A percentile compares a stretch with the other conserved stretches of the same genome.
Conservation (phyloP, 2,888 invertebrate genomes). For the Plagodis dolabraria region DNA sequence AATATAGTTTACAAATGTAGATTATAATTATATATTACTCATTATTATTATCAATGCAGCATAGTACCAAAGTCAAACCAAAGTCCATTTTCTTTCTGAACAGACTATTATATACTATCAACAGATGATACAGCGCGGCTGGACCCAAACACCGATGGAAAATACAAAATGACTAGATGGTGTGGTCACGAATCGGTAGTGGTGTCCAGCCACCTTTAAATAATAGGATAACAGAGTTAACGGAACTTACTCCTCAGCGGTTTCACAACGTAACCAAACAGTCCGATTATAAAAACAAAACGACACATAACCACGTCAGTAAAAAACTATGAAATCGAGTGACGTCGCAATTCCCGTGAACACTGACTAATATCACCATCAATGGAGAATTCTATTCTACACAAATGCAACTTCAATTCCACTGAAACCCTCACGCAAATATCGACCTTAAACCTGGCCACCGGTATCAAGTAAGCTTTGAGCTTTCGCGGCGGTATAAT, state of each 20-base stretch:
- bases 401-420: constrained; percentile 14
- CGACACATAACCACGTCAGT: constrained; percentile 53
- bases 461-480: background rate
- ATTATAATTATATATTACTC: too few relatives aligned
- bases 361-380: constrained; percentile 32
- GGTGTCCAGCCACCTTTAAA: too few relatives aligned
- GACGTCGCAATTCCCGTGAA: constrained; percentile 39
- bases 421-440: constrained; percentile 30
- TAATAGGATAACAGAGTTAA: background rate
- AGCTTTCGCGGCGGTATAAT: constrained; percentile 2
- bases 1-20: too few relatives aligned
- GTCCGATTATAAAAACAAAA: constrained; percentile 37
- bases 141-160: too few relatives aligned
- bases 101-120: too few relatives aligned
- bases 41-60: too few relatives aligned
- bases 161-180: too few relatives aligned
- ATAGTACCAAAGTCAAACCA: too few relatives aligned
- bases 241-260: constrained; percentile 39
- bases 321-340: constrained; percentile 33
- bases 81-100: too few relatives aligned
- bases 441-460: constrained; percentile 34
- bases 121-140: too few relatives aligned
- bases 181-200: too few relatives aligned
- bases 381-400: constrained; percentile 16
- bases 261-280: constrained; percentile 41